These are phyloP conservation scores for Mormyrus iriodes DNA, from an alignment of 2,113 vertebrate species.

Conservation along the genomic window DNA sequence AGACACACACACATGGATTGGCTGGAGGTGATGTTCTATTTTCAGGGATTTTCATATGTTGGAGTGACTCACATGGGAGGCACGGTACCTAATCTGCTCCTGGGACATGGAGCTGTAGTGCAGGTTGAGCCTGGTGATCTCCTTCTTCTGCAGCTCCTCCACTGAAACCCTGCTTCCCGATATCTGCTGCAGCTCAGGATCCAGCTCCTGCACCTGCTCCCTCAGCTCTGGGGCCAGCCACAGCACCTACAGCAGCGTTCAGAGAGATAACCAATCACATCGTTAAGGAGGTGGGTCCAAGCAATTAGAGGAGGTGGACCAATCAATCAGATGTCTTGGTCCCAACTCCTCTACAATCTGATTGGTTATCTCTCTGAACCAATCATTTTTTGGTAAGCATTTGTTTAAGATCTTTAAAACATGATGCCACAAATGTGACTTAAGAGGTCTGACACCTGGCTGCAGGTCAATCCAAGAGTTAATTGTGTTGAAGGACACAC, in stretches of 20 bases:
- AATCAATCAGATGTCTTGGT: not conserved
- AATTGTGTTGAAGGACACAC: not conserved
- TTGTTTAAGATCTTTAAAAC: not conserved
- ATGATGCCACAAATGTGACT: not conserved
- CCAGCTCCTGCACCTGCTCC: conserved; percentile 53
- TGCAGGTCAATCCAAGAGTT: not conserved
- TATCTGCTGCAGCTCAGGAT: conserved; percentile 72
- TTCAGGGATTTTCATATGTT: not conserved
- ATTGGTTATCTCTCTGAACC: no score
- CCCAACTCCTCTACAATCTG: not conserved
- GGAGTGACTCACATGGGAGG: not conserved
- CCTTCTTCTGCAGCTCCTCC: conserved; percentile 53
- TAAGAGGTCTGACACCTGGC: not conserved
- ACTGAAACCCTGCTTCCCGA: conserved; percentile 55
- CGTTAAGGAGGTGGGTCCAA: not conserved
- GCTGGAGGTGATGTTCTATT: not conserved
- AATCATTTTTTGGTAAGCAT: no score
- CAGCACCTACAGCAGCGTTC: conserved; percentile 57
- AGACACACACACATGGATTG: not conserved
- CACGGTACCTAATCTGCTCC: conserved; percentile 67
- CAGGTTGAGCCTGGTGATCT: conserved; percentile 71
- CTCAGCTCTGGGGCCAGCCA: conserved; percentile 68
- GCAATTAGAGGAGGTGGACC: not conserved
- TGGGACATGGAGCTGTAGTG: conserved; percentile 74
- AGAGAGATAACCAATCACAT: not conserved